Base-by-base conservation (phyloP, 1,140 invertebrate species). In the Pseudachorutes palmiensis region DNA sequence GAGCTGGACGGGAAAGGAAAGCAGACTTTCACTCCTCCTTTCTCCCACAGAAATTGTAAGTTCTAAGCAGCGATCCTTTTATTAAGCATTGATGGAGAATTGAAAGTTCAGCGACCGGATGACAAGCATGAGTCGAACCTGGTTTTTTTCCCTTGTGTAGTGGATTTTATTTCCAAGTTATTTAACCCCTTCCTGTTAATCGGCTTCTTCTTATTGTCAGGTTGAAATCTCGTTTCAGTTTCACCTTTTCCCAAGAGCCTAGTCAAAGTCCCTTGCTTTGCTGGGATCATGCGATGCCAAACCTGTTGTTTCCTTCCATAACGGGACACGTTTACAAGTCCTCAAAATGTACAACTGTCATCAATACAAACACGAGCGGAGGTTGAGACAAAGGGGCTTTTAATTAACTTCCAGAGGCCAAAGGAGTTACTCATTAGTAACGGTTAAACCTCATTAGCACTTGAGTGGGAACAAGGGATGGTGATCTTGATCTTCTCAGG, bases 101-200 rank as follows among this genome's bases (percentile, higher is more conserved):
- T 55, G 9, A 55, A 55, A 55, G 51, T 55, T 14, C 51, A 55
- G 24, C 5, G 36, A 41, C 36, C 36, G 5, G 36, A 41, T 41
- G 51, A 55, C 24, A 14, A 55, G 24, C 9, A 55, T 19, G 9
- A 19, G n/a, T n/a, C n/a, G n/a, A n/a, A n/a, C n/a, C n/a, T n/a
- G n/a, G n/a, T 55, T 55, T 55, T 55, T 55, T 55, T 55, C 24
- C 19, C 36, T 41, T 41, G 5, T 9, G n/a, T n/a, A n/a, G n/a
- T n/a, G n/a, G n/a, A n/a, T n/a, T 41, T 41, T 41, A 5, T 41
- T 41, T 41, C 36, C 36, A 41, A 41, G 51, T 55, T 55, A 55
- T 55, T 55, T 19, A 55, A 14, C 51, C 51, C 19, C 51, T 55
- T 55, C 51, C 51, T 55, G 51, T 55, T 55, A 55, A 55, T 55